Conservation (phyloP, 2,113 vertebrate species). For the Sigmodon hispidus region DNA sequence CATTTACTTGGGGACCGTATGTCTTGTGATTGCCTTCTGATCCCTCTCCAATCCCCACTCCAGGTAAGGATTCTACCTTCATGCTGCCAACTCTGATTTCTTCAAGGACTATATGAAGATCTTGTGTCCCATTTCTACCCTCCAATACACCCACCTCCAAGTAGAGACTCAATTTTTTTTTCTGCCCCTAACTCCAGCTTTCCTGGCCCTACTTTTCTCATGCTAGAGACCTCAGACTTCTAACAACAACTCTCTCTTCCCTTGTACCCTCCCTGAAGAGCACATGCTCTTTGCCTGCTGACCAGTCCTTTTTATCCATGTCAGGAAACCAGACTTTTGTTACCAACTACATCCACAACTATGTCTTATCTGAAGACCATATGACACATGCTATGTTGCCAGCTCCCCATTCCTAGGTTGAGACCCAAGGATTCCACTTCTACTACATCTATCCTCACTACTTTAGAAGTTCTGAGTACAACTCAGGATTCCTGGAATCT, state of each 20-base stretch:
- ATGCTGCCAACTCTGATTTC: background rate
- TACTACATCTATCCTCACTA: background rate
- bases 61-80: background rate
- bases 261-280: background rate
- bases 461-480: background rate
- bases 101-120: background rate
- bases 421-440: background rate
- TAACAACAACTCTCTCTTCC: background rate
- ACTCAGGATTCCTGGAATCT: background rate
- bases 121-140: background rate
- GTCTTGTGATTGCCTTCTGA: background rate
- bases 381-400: background rate
- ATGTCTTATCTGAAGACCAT: background rate
- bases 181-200: background rate
- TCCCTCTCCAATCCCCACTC: background rate
- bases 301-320: background rate
- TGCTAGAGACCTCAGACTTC: background rate
- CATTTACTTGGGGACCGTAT: background rate
- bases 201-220: background rate
- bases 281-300: background rate
- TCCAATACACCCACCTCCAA: background rate
- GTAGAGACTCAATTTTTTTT: background rate
- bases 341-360: background rate
- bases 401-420: background rate
- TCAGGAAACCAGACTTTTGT: background rate